Percentiles rank a stretch among this genome's conserved stretches.
These are phyloP conservation scores for Picus viridis DNA, from an alignment of 2,797 vertebrate species.

Conservation along the genomic window DNA sequence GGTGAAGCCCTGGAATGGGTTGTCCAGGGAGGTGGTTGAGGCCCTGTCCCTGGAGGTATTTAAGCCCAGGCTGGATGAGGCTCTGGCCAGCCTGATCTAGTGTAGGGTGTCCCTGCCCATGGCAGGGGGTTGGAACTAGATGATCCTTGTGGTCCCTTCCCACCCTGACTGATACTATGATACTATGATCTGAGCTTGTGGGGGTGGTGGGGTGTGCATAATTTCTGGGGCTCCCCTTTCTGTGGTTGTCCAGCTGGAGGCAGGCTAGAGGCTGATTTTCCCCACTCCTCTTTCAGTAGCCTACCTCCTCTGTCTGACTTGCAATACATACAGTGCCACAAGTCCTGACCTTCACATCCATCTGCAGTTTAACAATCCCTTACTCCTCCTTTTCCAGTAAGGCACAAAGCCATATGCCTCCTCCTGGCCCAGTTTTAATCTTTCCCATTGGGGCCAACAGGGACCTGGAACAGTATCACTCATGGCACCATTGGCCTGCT, in stretches of 20 bases:
- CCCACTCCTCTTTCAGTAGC: not conserved
- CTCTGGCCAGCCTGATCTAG: too few species aligned
- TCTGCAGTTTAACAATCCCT: not conserved
- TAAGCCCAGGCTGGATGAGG: too few species aligned
- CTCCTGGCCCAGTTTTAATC: not conserved
- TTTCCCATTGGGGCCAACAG: not conserved
- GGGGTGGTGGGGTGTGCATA: rapidly evolving
- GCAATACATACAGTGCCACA: not conserved
- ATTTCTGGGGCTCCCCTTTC: not conserved
- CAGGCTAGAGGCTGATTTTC: not conserved
- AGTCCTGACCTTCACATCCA: not conserved
- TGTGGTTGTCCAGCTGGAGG: not conserved
- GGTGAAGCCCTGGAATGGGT: too few species aligned
- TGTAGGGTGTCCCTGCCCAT: too few species aligned
- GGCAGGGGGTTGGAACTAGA: too few species aligned
- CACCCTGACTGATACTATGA: too few species aligned
- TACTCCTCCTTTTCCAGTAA: not conserved
- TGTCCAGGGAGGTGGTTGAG: too few species aligned
- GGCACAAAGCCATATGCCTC: not conserved
- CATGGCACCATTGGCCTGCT: not conserved
- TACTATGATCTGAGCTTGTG: not conserved
- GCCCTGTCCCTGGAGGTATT: too few species aligned
- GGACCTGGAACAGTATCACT: not conserved
- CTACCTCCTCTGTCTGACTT: not conserved
- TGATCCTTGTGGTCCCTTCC: too few species aligned